These are phyloP conservation scores for Epsilonema sp. DNA, from an alignment of 2,888 invertebrate genomes.

Conservation along the genomic window DNA sequence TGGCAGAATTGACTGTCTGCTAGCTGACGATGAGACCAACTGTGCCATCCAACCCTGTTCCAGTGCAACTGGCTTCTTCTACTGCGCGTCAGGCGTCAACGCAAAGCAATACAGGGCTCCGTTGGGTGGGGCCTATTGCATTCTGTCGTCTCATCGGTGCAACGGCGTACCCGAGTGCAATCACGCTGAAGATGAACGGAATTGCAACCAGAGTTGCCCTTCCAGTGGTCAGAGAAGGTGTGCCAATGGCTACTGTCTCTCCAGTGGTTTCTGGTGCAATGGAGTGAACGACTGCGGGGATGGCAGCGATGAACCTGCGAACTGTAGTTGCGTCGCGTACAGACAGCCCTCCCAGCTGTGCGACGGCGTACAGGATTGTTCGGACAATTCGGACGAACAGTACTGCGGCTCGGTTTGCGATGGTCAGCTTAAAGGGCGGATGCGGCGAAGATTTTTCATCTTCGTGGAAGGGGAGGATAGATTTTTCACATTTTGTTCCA, in stretches of 20 bases:
- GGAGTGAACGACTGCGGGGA: neutral
- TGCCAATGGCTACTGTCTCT: neutral
- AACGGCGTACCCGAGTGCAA: neutral
- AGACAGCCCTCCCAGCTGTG: neutral
- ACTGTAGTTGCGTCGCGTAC: neutral
- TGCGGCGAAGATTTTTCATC: too few relatives aligned
- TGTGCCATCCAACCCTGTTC: neutral
- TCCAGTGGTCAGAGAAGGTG: neutral
- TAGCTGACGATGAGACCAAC: neutral
- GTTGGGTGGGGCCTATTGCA: neutral
- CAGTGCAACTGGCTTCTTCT: neutral
- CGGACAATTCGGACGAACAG: neutral
- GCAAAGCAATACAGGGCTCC: neutral
- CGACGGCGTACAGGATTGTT: neutral
- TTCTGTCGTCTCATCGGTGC: neutral
- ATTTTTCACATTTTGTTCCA: too few relatives aligned
- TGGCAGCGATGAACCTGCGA: conserved; percentile 1
- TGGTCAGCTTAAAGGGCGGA: too few relatives aligned
- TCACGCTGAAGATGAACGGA: neutral
- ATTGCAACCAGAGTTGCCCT: neutral
- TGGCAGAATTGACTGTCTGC: neutral
- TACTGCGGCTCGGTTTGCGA: too few relatives aligned
- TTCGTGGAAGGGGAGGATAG: too few relatives aligned
- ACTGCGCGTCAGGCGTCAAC: neutral
- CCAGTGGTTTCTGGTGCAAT: neutral